phyloP scores from a whole-genome alignment of 2,113 vertebrate species.

The Pelobates fuscus region DNA sequence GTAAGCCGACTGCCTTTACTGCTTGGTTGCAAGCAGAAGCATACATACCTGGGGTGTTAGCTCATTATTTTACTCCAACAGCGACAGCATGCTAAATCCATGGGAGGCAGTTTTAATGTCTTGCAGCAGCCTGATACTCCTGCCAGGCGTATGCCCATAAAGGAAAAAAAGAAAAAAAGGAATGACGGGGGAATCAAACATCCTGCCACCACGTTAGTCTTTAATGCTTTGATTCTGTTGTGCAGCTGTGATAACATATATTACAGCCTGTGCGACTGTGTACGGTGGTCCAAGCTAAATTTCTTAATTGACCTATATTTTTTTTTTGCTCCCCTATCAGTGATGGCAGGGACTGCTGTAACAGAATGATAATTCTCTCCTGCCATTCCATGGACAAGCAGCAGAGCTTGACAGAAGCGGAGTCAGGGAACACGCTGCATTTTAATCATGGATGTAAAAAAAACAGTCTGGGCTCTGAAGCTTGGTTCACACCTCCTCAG shows the following conservation, averaged over 20 bases:
- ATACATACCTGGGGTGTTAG: conserved; percentile 10
- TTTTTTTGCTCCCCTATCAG: conserved; percentile 52
- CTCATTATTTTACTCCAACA: not conserved
- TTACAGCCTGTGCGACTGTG: conserved; percentile 29
- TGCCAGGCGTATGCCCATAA: conserved; percentile 13
- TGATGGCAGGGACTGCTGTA: conserved; percentile 59
- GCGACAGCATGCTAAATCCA: conserved; percentile 4
- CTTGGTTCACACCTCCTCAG: conserved; percentile 42
- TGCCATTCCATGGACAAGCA: conserved; percentile 44
- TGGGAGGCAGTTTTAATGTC: not conserved
- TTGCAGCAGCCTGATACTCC: not conserved
- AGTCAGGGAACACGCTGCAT: conserved; percentile 36
- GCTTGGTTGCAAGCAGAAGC: not conserved
- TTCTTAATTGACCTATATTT: conserved; percentile 50
- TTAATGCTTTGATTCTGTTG: conserved; percentile 28
- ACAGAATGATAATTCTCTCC: conserved; percentile 60
- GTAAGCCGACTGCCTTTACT: no score
- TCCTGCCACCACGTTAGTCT: conserved; percentile 11
- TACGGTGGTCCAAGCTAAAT: conserved; percentile 21
- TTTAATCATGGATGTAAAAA: conserved; percentile 54
- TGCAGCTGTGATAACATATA: conserved; percentile 28
- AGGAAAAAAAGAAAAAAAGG: conserved; percentile 18
- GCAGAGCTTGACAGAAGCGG: conserved; percentile 53
- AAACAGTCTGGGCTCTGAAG: conserved; percentile 44
- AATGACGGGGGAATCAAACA: not conserved